Evolutionary conservation across 2,888 invertebrate species (phyloP).

Genomic region (Byasa hedistus): DNA sequence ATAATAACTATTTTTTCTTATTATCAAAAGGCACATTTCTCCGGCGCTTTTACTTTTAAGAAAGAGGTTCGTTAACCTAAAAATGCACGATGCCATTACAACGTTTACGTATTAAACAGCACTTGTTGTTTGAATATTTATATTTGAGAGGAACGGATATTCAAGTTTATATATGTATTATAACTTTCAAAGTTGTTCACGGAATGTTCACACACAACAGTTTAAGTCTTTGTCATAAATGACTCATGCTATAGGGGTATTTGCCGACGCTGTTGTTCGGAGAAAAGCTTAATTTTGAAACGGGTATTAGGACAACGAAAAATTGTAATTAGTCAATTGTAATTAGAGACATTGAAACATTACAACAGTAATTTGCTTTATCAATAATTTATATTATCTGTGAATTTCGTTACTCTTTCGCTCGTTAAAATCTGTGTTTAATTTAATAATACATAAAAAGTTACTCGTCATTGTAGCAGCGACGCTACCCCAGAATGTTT

Average conservation of each 20-base stretch:
- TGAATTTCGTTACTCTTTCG: no score
- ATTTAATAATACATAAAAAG: slow-evolving; percentile 7
- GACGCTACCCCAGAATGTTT: slow-evolving; percentile 74
- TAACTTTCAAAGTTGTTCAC: neutral
- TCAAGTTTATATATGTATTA: neutral
- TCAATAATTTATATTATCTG: no score
- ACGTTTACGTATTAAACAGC: no score
- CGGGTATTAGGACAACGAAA: neutral
- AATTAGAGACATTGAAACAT: no score
- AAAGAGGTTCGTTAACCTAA: neutral
- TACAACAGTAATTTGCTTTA: no score
- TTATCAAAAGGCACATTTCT: neutral
- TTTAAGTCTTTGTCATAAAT: slow-evolving; percentile 9
- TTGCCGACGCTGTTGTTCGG: neutral
- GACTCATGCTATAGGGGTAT: slow-evolving; percentile 9
- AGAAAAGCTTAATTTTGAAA: neutral
- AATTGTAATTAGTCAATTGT: no score
- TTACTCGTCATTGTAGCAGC: slow-evolving; percentile 69
- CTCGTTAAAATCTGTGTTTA: no score
- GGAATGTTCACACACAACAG: neutral
- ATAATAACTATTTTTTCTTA: neutral
- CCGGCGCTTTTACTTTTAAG: slow-evolving; percentile 5
- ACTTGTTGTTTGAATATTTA: neutral
- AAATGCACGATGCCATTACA: neutral
- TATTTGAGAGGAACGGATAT: no score